A percentile compares a stretch with the other conserved stretches of the same genome.
Evolutionary conservation across 2,113 vertebrate species (phyloP).

Genomic region (Erinaceus europaeus): DNA sequence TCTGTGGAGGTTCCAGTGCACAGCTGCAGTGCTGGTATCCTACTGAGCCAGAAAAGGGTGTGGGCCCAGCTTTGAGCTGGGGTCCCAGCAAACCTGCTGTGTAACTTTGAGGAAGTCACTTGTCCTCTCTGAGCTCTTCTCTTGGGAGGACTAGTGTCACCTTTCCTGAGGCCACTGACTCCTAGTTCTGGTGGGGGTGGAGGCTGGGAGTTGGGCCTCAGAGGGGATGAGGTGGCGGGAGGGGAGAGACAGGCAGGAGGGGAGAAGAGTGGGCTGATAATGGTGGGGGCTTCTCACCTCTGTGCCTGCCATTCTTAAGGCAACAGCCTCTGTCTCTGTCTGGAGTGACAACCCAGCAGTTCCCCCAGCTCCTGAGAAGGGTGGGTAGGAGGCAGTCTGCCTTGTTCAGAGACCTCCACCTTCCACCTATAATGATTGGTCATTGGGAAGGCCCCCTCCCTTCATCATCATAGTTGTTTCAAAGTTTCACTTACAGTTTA

Average conservation of each 20-base stretch:
- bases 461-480: too few relatives aligned
- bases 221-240: background rate
- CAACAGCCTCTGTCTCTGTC: background rate
- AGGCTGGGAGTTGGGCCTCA: background rate
- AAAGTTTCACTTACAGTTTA: too few relatives aligned
- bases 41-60: too few relatives aligned
- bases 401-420: background rate
- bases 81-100: background rate
- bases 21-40: too few relatives aligned
- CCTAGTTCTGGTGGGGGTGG: background rate
- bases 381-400: background rate
- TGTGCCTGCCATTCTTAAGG: background rate
- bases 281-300: background rate
- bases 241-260: background rate
- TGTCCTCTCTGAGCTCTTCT: background rate
- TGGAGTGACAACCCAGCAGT: background rate
- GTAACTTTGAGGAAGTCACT: background rate
- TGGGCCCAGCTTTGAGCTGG: background rate
- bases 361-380: background rate
- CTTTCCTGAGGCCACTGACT: background rate
- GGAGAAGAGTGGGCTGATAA: fast-evolving
- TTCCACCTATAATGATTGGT: background rate
- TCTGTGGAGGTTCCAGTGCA: background rate
- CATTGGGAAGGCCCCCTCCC: background rate
- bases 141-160: background rate